Percentiles rank a stretch among this genome's conserved stretches.
These are phyloP conservation scores for Turritopsis dohrnii DNA, from an alignment of 30 jellyfish, hydroid and myxozoan species.

Conservation along the genomic window DNA sequence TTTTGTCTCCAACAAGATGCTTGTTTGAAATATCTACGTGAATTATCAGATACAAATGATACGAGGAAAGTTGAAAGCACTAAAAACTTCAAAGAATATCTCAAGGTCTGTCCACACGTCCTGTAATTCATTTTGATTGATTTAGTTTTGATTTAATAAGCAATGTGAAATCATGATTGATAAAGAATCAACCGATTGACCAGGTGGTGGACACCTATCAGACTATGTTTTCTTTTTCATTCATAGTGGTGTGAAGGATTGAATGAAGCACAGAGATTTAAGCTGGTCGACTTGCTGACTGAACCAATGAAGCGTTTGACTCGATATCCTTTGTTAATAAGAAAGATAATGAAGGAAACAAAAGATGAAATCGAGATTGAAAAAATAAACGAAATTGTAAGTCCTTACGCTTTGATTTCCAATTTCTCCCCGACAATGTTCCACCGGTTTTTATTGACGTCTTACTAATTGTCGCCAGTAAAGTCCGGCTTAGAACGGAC, in stretches of 20 bases:
- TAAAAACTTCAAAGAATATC: conserved; percentile 49
- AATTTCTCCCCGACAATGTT: no score
- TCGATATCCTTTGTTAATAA: conserved; percentile 60
- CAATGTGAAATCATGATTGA: no score
- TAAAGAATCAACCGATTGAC: no score
- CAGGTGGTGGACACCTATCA: no score
- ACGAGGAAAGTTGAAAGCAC: neutral
- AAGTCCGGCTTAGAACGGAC: neutral
- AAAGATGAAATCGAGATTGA: conserved; percentile 42
- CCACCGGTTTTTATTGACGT: no score
- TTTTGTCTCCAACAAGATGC: conserved; percentile 78
- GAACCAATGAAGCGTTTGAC: conserved; percentile 97
- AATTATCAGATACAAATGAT: conserved; percentile 42
- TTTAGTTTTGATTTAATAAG: neutral
- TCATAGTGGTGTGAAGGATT: conserved; percentile 89
- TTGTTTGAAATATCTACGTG: conserved; percentile 64
- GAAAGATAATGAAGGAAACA: conserved; percentile 61
- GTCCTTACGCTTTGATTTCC: no score
- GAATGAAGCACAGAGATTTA: conserved; percentile 59
- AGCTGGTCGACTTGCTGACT: conserved; percentile 75
- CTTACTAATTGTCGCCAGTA: no score
- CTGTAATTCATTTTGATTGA: neutral
- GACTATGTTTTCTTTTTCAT: neutral
- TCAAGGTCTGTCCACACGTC: conserved; percentile 40
- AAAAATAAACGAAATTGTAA: conserved; percentile 27